phyloP scores from a whole-genome alignment of 2,113 vertebrate species.

The Edolisoma coerulescens region DNA sequence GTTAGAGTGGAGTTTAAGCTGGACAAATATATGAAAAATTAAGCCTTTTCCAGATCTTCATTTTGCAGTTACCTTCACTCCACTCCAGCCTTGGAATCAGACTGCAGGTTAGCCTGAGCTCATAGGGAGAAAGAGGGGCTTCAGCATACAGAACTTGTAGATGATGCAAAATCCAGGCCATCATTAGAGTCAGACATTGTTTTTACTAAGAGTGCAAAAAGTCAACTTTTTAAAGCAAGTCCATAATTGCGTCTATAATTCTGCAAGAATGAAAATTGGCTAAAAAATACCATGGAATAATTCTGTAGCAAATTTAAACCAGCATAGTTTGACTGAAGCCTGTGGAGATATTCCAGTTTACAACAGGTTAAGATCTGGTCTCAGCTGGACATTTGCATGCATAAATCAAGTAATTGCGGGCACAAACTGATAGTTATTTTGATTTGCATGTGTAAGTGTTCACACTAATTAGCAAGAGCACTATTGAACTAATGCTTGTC shows the following conservation, averaged over 20 bases:
- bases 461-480: conserved; percentile 22
- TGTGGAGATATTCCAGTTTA: not conserved
- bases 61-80: not conserved
- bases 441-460: conserved; percentile 39
- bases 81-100: not conserved
- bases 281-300: not conserved
- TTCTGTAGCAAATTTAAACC: not conserved
- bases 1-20: not conserved
- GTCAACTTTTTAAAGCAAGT: not conserved
- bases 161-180: not conserved
- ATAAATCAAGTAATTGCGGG: conserved; percentile 18
- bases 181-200: not conserved
- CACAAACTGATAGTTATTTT: conserved; percentile 34
- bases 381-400: conserved; percentile 23
- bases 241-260: not conserved
- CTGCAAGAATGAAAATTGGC: not conserved
- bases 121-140: not conserved
- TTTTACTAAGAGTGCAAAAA: not conserved
- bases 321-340: not conserved
- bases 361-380: conserved; percentile 16
- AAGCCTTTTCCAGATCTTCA: not conserved
- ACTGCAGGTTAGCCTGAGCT: not conserved
- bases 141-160: not conserved
- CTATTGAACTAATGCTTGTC: not conserved
- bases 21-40: not conserved